Conservation (phyloP, 2,113 vertebrate species). For the Tupaia tana region DNA sequence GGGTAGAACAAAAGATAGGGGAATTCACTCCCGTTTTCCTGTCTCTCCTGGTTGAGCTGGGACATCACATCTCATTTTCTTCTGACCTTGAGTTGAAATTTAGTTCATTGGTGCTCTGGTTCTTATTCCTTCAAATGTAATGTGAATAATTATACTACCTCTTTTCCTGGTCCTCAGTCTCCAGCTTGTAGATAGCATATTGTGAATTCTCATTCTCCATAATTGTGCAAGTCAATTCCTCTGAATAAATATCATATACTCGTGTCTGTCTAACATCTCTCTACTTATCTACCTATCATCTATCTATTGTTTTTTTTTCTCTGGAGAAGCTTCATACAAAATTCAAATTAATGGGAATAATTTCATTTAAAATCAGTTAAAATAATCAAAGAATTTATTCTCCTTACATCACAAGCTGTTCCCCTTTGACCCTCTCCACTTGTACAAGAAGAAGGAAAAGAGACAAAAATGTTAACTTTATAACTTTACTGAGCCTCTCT, state of each 20-base stretch:
- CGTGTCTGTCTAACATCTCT: neutral
- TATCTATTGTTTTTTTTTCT: neutral
- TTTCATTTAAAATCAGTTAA: neutral
- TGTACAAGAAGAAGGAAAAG: neutral
- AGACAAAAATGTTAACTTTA: neutral
- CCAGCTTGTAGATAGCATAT: neutral
- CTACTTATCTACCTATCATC: no score
- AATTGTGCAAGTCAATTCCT: neutral
- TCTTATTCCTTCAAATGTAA: neutral
- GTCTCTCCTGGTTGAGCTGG: neutral
- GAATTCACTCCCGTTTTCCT: neutral
- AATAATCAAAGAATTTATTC: neutral
- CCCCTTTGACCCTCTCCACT: neutral
- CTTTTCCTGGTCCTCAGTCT: neutral
- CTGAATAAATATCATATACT: neutral
- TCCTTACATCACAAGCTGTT: neutral
- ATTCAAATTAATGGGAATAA: neutral
- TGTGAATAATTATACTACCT: neutral
- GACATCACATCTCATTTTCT: neutral
- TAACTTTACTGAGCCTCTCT: conserved; percentile 14
- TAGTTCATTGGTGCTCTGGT: neutral
- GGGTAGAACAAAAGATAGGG: neutral
- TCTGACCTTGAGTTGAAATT: neutral
- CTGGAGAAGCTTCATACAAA: neutral
- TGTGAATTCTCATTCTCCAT: neutral